Percentiles rank a stretch among this genome's conserved stretches.
These are phyloP conservation scores for Tachysurus vachellii DNA, from an alignment of 2,113 vertebrate genomes.

Conservation along the genomic window DNA sequence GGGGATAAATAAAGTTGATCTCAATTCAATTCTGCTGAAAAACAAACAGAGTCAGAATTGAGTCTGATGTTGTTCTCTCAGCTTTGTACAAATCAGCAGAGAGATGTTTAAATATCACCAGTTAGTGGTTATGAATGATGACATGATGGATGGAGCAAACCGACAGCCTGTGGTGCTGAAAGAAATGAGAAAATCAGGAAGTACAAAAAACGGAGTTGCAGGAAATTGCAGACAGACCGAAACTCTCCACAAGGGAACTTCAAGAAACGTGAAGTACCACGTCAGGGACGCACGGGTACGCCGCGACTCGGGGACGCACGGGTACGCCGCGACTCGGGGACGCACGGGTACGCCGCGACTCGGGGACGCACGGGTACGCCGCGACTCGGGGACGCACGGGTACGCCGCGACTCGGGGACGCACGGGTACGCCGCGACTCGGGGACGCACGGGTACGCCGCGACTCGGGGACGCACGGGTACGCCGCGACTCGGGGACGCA, in stretches of 20 bases:
- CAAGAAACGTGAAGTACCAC: not conserved
- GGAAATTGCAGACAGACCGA: not conserved
- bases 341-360: too few relatives aligned
- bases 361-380: too few relatives aligned
- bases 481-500: too few relatives aligned
- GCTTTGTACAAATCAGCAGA: not conserved
- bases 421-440: too few relatives aligned
- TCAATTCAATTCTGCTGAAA: not conserved
- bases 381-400: too few relatives aligned
- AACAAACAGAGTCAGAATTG: not conserved
- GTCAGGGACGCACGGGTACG: too few relatives aligned
- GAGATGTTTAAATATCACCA: not conserved
- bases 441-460: too few relatives aligned
- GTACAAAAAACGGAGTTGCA: too few relatives aligned
- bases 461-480: too few relatives aligned
- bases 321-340: too few relatives aligned
- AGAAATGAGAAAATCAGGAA: conserved; percentile 1
- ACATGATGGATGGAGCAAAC: conserved; percentile 13
- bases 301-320: too few relatives aligned
- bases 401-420: too few relatives aligned
- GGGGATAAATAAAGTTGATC: not conserved
- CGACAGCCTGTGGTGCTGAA: not conserved
- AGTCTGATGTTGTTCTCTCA: not conserved
- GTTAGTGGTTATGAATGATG: not conserved
- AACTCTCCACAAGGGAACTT: not conserved